A percentile compares a stretch with the other conserved stretches of the same genome.
These are phyloP conservation scores for Harpegnathos saltator DNA, from an alignment of 1,140 invertebrate species.

Conservation along the genomic window DNA sequence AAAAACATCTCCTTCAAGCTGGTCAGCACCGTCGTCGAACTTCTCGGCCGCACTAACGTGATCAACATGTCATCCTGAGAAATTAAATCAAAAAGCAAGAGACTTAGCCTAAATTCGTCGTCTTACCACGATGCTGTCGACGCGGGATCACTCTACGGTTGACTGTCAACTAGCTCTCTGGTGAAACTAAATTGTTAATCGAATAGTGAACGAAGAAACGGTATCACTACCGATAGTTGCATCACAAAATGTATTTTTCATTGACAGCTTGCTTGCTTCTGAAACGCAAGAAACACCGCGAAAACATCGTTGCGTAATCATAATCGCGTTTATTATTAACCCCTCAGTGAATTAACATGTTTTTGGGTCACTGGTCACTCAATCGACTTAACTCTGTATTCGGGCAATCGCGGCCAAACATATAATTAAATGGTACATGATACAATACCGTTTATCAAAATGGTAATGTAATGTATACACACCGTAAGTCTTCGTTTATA, in stretches of 20 bases:
- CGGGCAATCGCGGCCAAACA: background rate
- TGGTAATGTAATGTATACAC: conserved; percentile 5
- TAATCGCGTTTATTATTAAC: background rate
- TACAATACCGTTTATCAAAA: background rate
- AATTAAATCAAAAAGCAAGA: background rate
- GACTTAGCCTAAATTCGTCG: background rate
- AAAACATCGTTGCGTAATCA: conserved; percentile 11
- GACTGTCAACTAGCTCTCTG: no score
- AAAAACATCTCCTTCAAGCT: conserved; percentile 81
- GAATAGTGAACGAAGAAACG: background rate
- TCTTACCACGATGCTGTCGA: no score
- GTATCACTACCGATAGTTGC: background rate
- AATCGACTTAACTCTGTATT: background rate
- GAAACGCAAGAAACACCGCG: background rate
- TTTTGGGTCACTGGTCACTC: background rate
- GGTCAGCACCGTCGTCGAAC: conserved; percentile 78
- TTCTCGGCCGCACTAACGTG: conserved; percentile 82
- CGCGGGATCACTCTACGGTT: no score
- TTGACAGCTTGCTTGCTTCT: background rate
- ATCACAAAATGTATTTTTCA: conserved; percentile 15
- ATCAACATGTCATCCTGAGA: conserved; percentile 83
- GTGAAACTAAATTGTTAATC: background rate
- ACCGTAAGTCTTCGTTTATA: background rate
- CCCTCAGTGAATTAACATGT: background rate
- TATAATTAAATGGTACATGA: conserved; percentile 6